phyloP scores from a whole-genome alignment of 2,797 vertebrate genomes.

The Perodicticus potto region DNA sequence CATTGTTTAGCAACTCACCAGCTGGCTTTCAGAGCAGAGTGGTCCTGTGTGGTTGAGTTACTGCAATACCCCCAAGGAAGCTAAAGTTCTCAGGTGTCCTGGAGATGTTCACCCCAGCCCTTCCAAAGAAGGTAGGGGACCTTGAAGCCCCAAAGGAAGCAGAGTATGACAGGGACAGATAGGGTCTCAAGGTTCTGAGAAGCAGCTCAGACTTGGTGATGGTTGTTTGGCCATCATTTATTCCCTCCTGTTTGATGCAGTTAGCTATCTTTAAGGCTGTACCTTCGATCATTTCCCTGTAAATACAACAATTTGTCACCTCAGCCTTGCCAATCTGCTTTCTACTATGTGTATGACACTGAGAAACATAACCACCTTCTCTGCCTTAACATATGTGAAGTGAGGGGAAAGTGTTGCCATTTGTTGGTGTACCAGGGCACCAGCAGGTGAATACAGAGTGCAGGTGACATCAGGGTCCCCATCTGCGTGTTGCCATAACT shows the following conservation, averaged over 20 bases:
- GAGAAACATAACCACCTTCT: background rate
- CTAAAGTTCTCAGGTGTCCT: background rate
- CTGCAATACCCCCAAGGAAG: background rate
- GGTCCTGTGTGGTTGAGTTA: slow-evolving; percentile 49
- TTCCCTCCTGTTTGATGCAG: background rate
- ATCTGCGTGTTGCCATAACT: background rate
- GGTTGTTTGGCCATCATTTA: background rate
- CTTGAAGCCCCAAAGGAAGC: background rate
- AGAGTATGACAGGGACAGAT: background rate
- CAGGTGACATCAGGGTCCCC: background rate
- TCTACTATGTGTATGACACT: background rate
- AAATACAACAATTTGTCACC: background rate
- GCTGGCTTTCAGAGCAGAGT: slow-evolving; percentile 71
- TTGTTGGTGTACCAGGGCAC: background rate
- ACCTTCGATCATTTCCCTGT: background rate
- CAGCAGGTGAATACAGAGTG: background rate
- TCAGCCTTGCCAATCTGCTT: background rate
- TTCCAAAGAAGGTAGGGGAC: background rate
- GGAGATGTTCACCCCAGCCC: background rate
- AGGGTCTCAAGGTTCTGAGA: background rate
- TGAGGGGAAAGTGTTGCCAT: background rate
- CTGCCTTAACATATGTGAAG: background rate
- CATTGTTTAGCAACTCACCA: slow-evolving; percentile 71
- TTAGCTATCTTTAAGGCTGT: background rate
- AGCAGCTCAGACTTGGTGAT: background rate